These are phyloP conservation scores for Hemiprocne comata DNA, from an alignment of 2,113 vertebrate species.

Conservation along the genomic window DNA sequence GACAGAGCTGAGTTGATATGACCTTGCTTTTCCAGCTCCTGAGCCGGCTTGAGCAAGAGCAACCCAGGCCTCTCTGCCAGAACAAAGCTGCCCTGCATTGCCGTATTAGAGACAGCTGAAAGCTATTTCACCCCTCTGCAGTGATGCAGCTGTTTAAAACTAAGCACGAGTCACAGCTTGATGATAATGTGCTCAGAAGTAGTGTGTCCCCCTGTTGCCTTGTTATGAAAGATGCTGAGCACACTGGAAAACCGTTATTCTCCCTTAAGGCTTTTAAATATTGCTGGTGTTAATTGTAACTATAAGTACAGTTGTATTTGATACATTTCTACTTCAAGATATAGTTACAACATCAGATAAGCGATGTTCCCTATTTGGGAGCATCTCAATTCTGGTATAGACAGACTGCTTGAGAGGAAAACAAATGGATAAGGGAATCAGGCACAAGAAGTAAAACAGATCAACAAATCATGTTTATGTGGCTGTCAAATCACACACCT, in stretches of 20 bases:
- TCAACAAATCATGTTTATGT: neutral
- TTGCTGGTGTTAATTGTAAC: neutral
- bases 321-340: neutral
- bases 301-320: neutral
- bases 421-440: neutral
- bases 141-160: neutral
- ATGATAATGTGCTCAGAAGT: neutral
- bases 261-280: neutral
- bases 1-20: rapidly evolving
- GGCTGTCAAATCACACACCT: neutral
- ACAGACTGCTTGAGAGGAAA: neutral
- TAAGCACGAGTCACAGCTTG: neutral
- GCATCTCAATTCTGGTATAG: neutral
- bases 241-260: neutral
- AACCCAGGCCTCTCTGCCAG: neutral
- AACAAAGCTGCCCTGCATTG: rapidly evolving
- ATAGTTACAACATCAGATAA: neutral
- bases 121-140: neutral
- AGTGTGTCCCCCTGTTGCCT: neutral
- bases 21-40: neutral
- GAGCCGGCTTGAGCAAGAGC: neutral
- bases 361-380: neutral
- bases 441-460: neutral
- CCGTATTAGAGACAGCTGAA: neutral
- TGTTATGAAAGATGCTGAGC: neutral